Percentiles rank a stretch among this genome's conserved stretches.
Evolutionary conservation across 2,888 invertebrate genomes (phyloP).

Genomic region (Augiades crinisus): DNA sequence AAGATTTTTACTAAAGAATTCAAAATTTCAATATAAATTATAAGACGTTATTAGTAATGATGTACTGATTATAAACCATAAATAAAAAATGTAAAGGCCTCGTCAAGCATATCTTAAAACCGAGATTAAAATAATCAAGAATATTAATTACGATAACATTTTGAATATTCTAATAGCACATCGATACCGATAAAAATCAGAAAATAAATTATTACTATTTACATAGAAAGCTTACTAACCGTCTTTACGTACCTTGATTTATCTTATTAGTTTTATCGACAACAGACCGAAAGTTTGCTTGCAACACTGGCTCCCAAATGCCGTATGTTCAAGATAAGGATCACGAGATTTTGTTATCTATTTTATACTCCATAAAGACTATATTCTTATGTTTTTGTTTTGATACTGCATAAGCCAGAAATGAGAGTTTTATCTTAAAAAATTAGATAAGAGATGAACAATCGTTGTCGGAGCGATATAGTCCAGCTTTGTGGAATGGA

Average conservation of each 20-base stretch:
- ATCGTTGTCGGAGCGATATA: slow-evolving; percentile 26
- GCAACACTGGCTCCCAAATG: slow-evolving; percentile 40
- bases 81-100: slow-evolving; percentile 14
- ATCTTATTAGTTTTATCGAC: slow-evolving; percentile 68
- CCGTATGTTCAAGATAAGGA: slow-evolving; percentile 37
- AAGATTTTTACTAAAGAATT: too few species aligned
- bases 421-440: slow-evolving; percentile 54
- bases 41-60: too few species aligned
- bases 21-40: too few species aligned
- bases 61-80: too few species aligned
- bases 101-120: slow-evolving; percentile 16
- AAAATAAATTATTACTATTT: slow-evolving; percentile 52
- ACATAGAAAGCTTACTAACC: slow-evolving; percentile 44
- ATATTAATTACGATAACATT: slow-evolving; percentile 45
- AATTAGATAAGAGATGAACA: slow-evolving; percentile 67
- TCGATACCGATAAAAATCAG: slow-evolving; percentile 50
- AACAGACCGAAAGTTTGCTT: slow-evolving; percentile 38
- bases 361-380: slow-evolving; percentile 38
- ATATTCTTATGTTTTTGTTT: slow-evolving; percentile 33
- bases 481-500: slow-evolving; percentile 30
- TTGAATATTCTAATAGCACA: slow-evolving; percentile 28
- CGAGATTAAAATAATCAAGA: slow-evolving; percentile 43
- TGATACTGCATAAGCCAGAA: not conserved
- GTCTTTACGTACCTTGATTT: slow-evolving; percentile 57
- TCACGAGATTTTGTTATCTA: slow-evolving; percentile 44